Base-by-base conservation (phyloP, 2,888 invertebrate species). In the Polyploca ridens region DNA sequence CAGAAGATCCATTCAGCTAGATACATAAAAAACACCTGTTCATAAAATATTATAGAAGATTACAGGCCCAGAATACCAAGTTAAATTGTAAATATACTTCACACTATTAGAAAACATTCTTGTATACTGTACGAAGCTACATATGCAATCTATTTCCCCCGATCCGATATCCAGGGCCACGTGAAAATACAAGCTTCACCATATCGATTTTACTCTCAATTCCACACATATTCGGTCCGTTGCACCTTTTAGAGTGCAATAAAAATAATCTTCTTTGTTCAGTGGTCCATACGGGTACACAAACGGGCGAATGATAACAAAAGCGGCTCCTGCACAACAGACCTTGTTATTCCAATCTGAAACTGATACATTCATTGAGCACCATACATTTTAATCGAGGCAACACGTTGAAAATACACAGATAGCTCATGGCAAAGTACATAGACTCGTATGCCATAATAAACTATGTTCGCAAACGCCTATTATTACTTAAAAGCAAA, bases 241-340 rank as follows among this genome's bases (percentile, higher is more conserved):
- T 90, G 90, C 90, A 88, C 90, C 87, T 89, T 90, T 90, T 85
- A 84, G 83, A 82, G 86, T 84, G 88, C 91, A 91, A 90, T 91
- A 91, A 91, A 92, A 93, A 92, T 91, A 92, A 92, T 93, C 90
- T 89, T 86, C 90, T 90, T 90, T 91, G 88, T 89, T 81, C 89
- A 86, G 72, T 77, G 83, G 83, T 76, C 88, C 87, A 83, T 80
- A 75, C 72, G 78, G 72, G 79, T 79, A 83, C 78, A 87, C 82
- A 83, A 83, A 84, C 85, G 77, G 76, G 71, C 77, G 78, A 78
- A 79, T 80, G 82, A 86, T 85, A 89, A 86, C 88, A 89, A 85
- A 86, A 83, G 77, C 78, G 69, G 71, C 64, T 71, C 73, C 70
- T 71, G 70, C 73, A 81, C 79, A 83, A 82, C 80, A 76, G 65